Evolutionary conservation across 2,888 invertebrate genomes (phyloP), one percentile per base, ranked within the genome.

Genomic region (Ashinkailepas kermadecensis): DNA sequence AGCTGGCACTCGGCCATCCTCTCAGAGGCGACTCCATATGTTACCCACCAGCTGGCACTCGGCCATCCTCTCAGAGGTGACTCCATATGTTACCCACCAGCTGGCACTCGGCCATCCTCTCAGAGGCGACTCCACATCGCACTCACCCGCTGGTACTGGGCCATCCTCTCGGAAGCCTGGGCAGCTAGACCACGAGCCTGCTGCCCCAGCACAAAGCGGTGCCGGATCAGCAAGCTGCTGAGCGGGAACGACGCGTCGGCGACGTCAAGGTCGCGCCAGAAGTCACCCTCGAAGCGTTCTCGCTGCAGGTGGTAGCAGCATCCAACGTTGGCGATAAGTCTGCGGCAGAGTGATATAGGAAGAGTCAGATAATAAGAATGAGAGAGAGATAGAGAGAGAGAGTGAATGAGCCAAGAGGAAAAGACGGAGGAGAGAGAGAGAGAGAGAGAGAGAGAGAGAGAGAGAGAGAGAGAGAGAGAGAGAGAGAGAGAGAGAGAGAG

Each of bases 261-360:
- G 18, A 54, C 39, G 74, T 74, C 74, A 7, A 74, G 3, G 8
- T 74, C 74, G 84, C 0, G 87, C 86, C 82, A 57, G 56, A 59
- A 78, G 18, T 81, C 23, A 15, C 81, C 39, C 74, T 81, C 58
- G 23, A 78, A 70, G 56, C 59, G 87, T 12, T 86, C 86, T 83
- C 87, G 90, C 39, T 97, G 88, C 2, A 94, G 89, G 87, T 97
- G 95, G 88, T 96, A 96, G 86, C 97, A 97, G 87, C 97, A 97
- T 0, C 95, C 95, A 65, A 97, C 93, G 86, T 93, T 93, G 85
- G 94, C 92, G 0, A 96, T 86, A 0, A 91, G 90, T 82, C 88
- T 89, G 0, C 92, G 9, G 39, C 4, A 10, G 39, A 13, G 67
- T 39, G 39, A 39, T 1, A 39, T 39, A 39, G 39, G 39, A 39